A percentile compares a stretch with the other conserved stretches of the same genome.
phyloP scores from a whole-genome alignment of 2,797 vertebrate genomes.

The Anguilla pacifica region DNA sequence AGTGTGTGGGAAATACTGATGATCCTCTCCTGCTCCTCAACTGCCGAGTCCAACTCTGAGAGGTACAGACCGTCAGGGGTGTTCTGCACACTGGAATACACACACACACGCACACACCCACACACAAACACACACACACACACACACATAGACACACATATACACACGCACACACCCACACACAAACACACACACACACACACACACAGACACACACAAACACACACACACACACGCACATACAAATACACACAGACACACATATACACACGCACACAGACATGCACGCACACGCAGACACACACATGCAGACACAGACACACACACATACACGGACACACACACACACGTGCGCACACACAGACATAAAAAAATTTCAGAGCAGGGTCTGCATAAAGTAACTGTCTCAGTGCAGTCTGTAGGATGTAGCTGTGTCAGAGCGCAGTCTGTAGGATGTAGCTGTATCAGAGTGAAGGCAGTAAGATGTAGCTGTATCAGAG shows the following conservation, averaged over 20 bases:
- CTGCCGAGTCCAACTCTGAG: constrained; percentile 80
- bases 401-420: too few relatives aligned
- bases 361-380: background rate
- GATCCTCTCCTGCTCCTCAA: constrained; percentile 93
- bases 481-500: background rate
- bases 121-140: constrained; percentile 10
- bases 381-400: too few relatives aligned
- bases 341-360: constrained; percentile 25
- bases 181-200: constrained; percentile 7
- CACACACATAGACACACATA: constrained; percentile 36
- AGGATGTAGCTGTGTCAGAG: too few relatives aligned
- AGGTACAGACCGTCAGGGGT: constrained; percentile 80
- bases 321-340: constrained; percentile 22
- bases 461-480: too few relatives aligned
- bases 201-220: background rate
- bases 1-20: constrained; percentile 96
- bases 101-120: too few relatives aligned
- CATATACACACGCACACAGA: too few relatives aligned
- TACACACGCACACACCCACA: constrained; percentile 30
- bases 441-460: too few relatives aligned
- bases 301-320: background rate
- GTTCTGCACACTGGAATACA: constrained; percentile 81
- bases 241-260: too few relatives aligned
- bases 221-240: background rate
- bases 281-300: too few relatives aligned